These are phyloP conservation scores for Odontomachus brunneus DNA, from an alignment of 1,140 invertebrate species.

Conservation along the genomic window DNA sequence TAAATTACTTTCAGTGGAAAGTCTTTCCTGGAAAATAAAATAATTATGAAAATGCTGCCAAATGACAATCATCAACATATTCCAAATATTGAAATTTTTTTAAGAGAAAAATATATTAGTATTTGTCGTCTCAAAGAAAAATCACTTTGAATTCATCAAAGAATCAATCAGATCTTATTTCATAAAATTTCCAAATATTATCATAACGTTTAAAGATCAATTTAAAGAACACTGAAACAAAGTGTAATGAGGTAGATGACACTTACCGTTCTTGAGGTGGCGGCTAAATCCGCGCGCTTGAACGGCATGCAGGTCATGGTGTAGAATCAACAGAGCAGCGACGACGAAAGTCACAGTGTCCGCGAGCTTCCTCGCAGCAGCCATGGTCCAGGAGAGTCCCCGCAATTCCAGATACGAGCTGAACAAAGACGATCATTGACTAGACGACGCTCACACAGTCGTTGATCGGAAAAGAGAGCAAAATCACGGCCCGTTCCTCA, in stretches of 20 bases:
- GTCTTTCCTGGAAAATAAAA: too few species aligned
- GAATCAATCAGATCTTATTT: neutral
- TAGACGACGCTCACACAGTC: conserved; percentile 37
- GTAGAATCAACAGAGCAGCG: conserved; percentile 71
- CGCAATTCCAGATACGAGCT: conserved; percentile 60
- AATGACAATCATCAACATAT: too few species aligned
- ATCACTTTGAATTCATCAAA: neutral
- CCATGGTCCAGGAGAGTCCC: conserved; percentile 76
- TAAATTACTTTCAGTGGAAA: too few species aligned
- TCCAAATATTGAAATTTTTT: too few species aligned
- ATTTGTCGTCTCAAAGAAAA: neutral
- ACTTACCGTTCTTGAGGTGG: conserved; percentile 76
- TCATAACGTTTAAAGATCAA: neutral
- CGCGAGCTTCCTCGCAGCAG: conserved; percentile 65
- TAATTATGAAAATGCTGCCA: too few species aligned
- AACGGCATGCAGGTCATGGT: conserved; percentile 69
- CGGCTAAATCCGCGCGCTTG: conserved; percentile 78
- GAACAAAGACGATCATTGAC: conserved; percentile 69
- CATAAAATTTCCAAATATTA: neutral
- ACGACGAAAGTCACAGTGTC: conserved; percentile 67
- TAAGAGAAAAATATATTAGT: too few species aligned
- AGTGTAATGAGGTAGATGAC: neutral
- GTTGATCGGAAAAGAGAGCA: conserved; percentile 27
- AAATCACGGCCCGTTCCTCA: neutral
- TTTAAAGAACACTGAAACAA: neutral